Evolutionary conservation across 2,113 vertebrate species (phyloP).

Genomic region (Meriones unguiculatus): DNA sequence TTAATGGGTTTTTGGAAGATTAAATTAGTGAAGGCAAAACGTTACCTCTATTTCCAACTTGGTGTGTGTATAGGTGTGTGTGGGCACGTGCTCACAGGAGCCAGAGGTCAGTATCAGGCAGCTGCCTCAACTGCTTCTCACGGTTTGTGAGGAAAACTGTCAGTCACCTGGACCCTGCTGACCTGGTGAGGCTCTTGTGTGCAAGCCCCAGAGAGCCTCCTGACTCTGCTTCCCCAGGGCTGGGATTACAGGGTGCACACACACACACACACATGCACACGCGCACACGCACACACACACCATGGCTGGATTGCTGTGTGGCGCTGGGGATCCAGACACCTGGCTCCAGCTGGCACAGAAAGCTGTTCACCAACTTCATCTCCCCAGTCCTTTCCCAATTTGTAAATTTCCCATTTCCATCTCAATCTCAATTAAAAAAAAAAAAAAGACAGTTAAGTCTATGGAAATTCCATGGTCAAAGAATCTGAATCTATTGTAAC

Average conservation of each 20-base stretch:
- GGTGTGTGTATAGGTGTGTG: background rate
- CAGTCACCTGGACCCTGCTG: background rate
- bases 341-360: background rate
- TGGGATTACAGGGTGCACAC: background rate
- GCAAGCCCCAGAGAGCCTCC: background rate
- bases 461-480: background rate
- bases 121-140: background rate
- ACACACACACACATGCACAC: background rate
- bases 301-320: background rate
- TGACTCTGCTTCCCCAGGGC: background rate
- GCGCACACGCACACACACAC: too few relatives aligned
- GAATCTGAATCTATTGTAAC: background rate
- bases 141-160: background rate
- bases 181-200: background rate
- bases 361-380: background rate
- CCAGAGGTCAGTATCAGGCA: background rate
- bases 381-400: background rate
- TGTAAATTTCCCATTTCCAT: slow-evolving; percentile 13
- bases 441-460: background rate
- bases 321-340: too few relatives aligned
- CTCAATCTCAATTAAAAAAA: slow-evolving; percentile 21
- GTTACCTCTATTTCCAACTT: background rate
- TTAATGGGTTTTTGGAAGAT: slow-evolving; percentile 34
- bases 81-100: too few relatives aligned
- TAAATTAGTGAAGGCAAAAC: slow-evolving; percentile 48